phyloP scores from a whole-genome alignment of 1,140 invertebrate species.

The Lordiphosa stackelbergi region DNA sequence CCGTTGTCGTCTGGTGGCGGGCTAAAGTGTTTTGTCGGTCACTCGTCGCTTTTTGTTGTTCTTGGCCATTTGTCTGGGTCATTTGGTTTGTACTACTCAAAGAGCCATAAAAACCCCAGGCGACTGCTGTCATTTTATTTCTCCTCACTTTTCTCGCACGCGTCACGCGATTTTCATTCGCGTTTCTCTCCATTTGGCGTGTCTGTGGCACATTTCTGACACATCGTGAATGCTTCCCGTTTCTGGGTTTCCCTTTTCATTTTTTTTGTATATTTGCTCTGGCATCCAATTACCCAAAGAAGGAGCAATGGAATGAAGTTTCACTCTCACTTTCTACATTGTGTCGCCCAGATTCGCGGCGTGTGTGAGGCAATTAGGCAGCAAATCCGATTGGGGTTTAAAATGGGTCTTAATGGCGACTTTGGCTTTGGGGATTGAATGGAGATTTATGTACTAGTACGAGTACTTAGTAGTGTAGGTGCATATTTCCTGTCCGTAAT shows the following conservation, averaged over 20 bases:
- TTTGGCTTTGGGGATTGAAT: neutral
- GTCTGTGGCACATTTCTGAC: conserved; percentile 17
- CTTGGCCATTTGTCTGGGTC: conserved; percentile 35
- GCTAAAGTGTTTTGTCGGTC: conserved; percentile 47
- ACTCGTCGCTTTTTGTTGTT: conserved; percentile 30
- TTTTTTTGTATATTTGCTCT: conserved; percentile 11
- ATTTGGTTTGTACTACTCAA: conserved; percentile 31
- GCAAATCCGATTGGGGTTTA: conserved; percentile 18
- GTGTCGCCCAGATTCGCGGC: conserved; percentile 13
- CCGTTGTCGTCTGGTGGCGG: conserved; percentile 12
- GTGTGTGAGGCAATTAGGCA: conserved; percentile 16
- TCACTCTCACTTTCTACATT: conserved; percentile 10
- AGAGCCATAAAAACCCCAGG: conserved; percentile 20
- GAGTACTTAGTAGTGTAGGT: too few relatives aligned
- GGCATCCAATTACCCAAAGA: conserved; percentile 31
- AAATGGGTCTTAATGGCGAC: conserved; percentile 4
- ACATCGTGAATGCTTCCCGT: conserved; percentile 17
- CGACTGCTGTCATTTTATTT: conserved; percentile 19
- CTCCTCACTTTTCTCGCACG: conserved; percentile 5
- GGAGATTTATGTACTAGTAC: neutral
- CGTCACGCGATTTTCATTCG: conserved; percentile 39
- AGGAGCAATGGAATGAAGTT: conserved; percentile 9
- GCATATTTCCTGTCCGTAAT: too few relatives aligned
- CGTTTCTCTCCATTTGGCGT: neutral
- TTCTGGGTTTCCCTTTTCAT: conserved; percentile 12